Conservation (phyloP, 2,797 vertebrate species). For the Manis crassicaudata region DNA sequence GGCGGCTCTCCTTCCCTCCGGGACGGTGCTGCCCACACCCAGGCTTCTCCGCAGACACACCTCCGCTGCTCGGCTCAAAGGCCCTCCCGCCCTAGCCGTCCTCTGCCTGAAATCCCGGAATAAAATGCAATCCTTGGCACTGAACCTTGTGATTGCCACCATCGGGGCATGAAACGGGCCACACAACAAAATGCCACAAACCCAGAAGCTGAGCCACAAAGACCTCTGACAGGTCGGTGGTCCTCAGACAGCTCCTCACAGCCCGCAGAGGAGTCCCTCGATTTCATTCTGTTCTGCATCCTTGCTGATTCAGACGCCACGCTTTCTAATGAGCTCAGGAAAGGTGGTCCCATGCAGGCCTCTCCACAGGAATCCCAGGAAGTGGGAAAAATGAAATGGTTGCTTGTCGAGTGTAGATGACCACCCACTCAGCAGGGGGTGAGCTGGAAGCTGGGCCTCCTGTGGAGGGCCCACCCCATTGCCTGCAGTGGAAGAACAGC, state of each 20-base stretch:
- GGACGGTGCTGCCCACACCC: not conserved
- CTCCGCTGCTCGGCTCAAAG: not conserved
- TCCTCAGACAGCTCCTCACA: not conserved
- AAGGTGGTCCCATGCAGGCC: not conserved
- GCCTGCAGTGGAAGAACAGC: not conserved
- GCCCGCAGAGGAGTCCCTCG: not conserved
- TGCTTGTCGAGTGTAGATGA: not conserved
- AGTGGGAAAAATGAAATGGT: constrained; percentile 42
- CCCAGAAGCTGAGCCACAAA: not conserved
- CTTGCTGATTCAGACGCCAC: not conserved
- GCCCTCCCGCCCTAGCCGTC: not conserved
- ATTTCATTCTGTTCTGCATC: not conserved
- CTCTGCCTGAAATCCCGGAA: not conserved
- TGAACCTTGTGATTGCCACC: not conserved
- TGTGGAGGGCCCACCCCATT: not conserved
- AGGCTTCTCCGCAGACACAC: not conserved
- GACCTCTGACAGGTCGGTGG: not conserved
- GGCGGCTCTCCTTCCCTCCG: no score
- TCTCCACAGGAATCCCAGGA: constrained; percentile 36
- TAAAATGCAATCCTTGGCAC: not conserved
- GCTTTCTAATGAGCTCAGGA: not conserved
- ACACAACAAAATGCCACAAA: not conserved
- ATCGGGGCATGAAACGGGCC: constrained; percentile 25
- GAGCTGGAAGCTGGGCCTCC: constrained; percentile 39
- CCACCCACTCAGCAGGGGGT: constrained; percentile 13